Evolutionary conservation across 2,113 vertebrate species (phyloP).

Genomic region (Pseudopipra pipra): DNA sequence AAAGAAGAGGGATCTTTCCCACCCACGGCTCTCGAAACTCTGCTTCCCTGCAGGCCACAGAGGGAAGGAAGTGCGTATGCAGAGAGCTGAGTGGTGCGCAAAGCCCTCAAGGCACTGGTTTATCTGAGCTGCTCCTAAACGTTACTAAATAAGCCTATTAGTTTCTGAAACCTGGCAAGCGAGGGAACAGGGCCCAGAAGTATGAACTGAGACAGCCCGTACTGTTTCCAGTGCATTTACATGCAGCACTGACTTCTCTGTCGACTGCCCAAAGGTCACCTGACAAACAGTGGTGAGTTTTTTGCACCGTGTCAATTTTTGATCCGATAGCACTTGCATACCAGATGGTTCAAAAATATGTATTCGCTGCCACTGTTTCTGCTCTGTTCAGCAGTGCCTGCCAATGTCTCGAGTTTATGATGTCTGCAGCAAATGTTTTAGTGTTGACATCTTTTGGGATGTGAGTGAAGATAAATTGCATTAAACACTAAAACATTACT

Average conservation of each 20-base stretch:
- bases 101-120: slow-evolving; percentile 34
- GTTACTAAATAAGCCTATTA: slow-evolving; percentile 56
- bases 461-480: slow-evolving; percentile 57
- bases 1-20: background rate
- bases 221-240: slow-evolving; percentile 23
- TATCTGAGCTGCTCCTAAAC: slow-evolving; percentile 45
- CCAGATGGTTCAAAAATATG: slow-evolving; percentile 64
- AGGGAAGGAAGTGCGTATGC: background rate
- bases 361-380: slow-evolving; percentile 15
- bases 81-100: background rate
- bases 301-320: slow-evolving; percentile 46
- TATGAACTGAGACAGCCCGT: background rate
- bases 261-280: slow-evolving; percentile 56
- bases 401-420: slow-evolving; percentile 56
- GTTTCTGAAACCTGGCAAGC: slow-evolving; percentile 29
- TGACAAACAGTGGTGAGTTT: slow-evolving; percentile 57
- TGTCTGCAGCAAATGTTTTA: slow-evolving; percentile 64
- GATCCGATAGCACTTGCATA: slow-evolving; percentile 17
- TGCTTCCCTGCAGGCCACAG: background rate
- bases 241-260: background rate
- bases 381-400: slow-evolving; percentile 45
- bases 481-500: slow-evolving; percentile 62
- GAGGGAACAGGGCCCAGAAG: slow-evolving; percentile 26
- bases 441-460: slow-evolving; percentile 56
- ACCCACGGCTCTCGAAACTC: background rate